These are phyloP conservation scores for Sander vitreus DNA, from an alignment of 2,113 vertebrate species.

Conservation along the genomic window DNA sequence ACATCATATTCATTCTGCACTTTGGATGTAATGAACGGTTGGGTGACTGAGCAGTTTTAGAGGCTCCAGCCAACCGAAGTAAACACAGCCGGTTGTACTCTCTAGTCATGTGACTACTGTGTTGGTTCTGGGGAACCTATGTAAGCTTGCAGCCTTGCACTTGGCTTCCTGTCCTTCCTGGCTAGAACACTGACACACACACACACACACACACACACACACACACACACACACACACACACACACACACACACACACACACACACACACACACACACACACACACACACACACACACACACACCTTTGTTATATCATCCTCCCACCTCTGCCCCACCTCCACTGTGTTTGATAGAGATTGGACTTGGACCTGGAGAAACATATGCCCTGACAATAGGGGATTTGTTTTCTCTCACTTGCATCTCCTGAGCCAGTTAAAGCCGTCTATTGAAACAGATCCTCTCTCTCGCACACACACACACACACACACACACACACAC, in stretches of 20 bases:
- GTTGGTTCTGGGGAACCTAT: conserved; percentile 52
- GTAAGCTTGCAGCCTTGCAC: conserved; percentile 62
- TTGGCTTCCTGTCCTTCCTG: conserved; percentile 68
- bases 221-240: conserved; percentile 20
- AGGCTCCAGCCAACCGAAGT: conserved; percentile 50
- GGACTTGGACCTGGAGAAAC: conserved; percentile 61
- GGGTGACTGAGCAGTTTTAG: conserved; percentile 62
- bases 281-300: conserved; percentile 3
- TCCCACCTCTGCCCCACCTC: conserved; percentile 54
- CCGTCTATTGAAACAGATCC: conserved; percentile 50
- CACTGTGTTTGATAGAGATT: conserved; percentile 57
- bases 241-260: conserved; percentile 12
- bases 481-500: not conserved
- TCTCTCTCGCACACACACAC: conserved; percentile 48
- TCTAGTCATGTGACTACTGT: conserved; percentile 64
- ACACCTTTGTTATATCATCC: conserved; percentile 63
- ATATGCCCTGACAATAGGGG: conserved; percentile 74
- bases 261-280: conserved; percentile 12
- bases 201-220: not conserved
- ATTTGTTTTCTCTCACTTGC: conserved; percentile 68
- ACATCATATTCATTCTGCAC: conserved; percentile 47
- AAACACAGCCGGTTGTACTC: conserved; percentile 64
- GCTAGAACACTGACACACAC: conserved; percentile 46
- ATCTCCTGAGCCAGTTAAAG: conserved; percentile 64
- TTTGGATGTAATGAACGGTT: conserved; percentile 43